Percentiles rank a stretch among this genome's conserved stretches.
phyloP scores from a whole-genome alignment of 2,797 vertebrate genomes.

The Coranthus polyacanthus region DNA sequence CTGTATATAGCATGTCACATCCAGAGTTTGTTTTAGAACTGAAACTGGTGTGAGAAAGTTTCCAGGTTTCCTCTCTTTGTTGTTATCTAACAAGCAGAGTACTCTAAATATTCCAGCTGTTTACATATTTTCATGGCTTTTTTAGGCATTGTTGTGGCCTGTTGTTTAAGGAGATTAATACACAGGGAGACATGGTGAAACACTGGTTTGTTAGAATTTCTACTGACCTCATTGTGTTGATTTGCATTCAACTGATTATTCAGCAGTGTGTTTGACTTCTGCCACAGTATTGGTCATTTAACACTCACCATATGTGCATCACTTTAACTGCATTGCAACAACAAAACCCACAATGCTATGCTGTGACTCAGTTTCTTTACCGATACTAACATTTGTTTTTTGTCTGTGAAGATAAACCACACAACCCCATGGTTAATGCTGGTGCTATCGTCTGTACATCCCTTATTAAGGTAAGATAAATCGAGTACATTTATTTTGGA shows the following conservation, averaged over 20 bases:
- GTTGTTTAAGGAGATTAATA: conserved; percentile 45
- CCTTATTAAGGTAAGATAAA: conserved; percentile 93
- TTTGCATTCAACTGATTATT: neutral
- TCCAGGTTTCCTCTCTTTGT: conserved; percentile 27
- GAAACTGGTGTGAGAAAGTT: neutral
- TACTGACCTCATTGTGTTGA: neutral
- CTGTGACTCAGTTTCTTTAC: neutral
- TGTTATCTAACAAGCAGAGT: conserved; percentile 7
- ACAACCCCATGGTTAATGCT: conserved; percentile 99
- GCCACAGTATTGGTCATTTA: neutral
- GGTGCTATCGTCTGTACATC: conserved; percentile 98
- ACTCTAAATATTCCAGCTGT: conserved; percentile 19
- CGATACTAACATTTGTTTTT: no score
- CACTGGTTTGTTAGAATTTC: neutral
- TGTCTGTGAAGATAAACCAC: conserved; percentile 92
- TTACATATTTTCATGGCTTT: conserved; percentile 17
- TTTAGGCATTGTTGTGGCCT: neutral
- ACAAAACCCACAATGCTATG: no score
- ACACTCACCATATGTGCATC: no score
- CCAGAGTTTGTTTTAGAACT: neutral
- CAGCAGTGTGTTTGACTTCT: neutral
- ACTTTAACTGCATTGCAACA: no score
- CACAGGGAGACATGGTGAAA: neutral
- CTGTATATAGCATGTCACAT: neutral
- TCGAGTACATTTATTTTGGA: neutral